Percentiles rank a stretch among this genome's conserved stretches.
These are phyloP conservation scores for Psittacus erithacus DNA, from an alignment of 2,113 vertebrate species.

Conservation along the genomic window DNA sequence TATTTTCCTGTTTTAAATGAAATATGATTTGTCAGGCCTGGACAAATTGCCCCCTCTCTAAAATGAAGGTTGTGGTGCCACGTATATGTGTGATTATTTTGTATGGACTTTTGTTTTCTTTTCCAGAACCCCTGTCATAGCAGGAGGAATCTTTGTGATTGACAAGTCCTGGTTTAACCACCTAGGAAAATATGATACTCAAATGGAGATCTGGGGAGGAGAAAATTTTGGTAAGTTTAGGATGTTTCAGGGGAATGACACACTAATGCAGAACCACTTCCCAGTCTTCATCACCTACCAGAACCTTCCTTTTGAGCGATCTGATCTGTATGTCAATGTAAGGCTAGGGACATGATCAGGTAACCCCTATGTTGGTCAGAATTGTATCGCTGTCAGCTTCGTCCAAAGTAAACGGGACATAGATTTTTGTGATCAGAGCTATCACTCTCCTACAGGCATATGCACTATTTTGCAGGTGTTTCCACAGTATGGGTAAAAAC, in stretches of 20 bases:
- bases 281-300: not conserved
- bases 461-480: not conserved
- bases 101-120: not conserved
- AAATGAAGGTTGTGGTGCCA: not conserved
- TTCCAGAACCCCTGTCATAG: conserved; percentile 96
- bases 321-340: not conserved
- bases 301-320: not conserved
- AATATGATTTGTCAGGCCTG: not conserved
- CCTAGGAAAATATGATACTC: conserved; percentile 96
- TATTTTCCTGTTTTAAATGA: not conserved
- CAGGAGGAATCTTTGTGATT: conserved; percentile 97
- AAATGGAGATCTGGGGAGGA: conserved; percentile 99
- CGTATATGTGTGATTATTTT: not conserved
- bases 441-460: not conserved
- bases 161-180: conserved; percentile 98
- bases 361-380: not conserved
- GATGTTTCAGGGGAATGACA: not conserved
- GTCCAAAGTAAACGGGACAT: not conserved
- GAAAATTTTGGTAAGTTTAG: conserved; percentile 94
- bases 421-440: not conserved
- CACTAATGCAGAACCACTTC: not conserved
- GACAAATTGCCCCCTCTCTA: not conserved
- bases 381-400: not conserved
- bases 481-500: not conserved
- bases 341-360: not conserved